A percentile compares a stretch with the other conserved stretches of the same genome.
phyloP scores from a whole-genome alignment of 2,888 invertebrate species.

The Thymelicus sylvestris region DNA sequence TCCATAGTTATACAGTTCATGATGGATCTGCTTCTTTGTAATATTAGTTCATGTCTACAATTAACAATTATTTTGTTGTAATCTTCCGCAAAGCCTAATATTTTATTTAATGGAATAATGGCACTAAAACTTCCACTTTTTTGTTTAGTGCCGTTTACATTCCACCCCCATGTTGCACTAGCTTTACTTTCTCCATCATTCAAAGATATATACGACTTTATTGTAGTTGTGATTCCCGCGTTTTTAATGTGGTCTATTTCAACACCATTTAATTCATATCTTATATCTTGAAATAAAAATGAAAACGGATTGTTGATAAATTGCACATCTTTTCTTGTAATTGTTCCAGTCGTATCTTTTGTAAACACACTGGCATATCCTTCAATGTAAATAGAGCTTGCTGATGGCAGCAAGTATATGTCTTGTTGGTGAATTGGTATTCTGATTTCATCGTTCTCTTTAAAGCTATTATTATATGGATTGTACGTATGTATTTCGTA shows the following conservation, averaged over 20 bases:
- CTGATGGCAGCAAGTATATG: slow-evolving; percentile 39
- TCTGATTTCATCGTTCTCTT: slow-evolving; percentile 43
- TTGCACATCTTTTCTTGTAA: not conserved
- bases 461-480: slow-evolving; percentile 41
- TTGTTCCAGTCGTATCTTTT: not conserved
- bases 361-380: not conserved
- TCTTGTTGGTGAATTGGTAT: slow-evolving; percentile 40
- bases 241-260: slow-evolving; percentile 41
- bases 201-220: slow-evolving; percentile 19
- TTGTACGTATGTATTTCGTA: slow-evolving; percentile 42
- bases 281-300: slow-evolving; percentile 30
- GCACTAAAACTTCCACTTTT: slow-evolving; percentile 45
- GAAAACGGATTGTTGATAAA: not conserved
- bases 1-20: slow-evolving; percentile 40
- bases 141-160: not conserved
- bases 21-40: slow-evolving; percentile 49
- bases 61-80: slow-evolving; percentile 60
- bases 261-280: slow-evolving; percentile 36
- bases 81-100: slow-evolving; percentile 47
- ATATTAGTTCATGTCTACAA: slow-evolving; percentile 59
- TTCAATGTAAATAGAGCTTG: slow-evolving; percentile 40
- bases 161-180: not conserved
- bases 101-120: slow-evolving; percentile 28
- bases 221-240: slow-evolving; percentile 40
- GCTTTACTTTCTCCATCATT: not conserved